phyloP scores from a whole-genome alignment of 2,797 vertebrate species.

The Crocidura indochinensis region DNA sequence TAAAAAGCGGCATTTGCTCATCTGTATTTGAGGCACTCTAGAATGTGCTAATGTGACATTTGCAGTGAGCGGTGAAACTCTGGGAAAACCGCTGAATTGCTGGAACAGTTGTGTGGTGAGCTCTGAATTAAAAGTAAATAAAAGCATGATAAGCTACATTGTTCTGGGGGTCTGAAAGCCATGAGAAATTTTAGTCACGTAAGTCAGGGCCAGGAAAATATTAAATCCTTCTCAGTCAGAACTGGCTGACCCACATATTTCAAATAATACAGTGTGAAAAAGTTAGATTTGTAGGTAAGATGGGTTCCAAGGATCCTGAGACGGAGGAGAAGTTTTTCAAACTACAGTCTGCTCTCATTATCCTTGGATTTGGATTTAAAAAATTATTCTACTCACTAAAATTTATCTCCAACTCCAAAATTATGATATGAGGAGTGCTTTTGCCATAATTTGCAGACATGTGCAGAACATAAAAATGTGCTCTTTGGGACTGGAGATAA shows the following conservation, averaged over 20 bases:
- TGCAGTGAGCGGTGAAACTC: neutral
- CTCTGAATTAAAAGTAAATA: neutral
- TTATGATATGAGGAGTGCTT: rapidly evolving
- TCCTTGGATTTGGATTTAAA: neutral
- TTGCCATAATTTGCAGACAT: neutral
- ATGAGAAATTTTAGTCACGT: neutral
- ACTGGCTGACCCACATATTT: neutral
- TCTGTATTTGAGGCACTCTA: neutral
- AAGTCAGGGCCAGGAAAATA: neutral
- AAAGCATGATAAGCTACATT: neutral
- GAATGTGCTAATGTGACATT: neutral
- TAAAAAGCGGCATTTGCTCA: neutral
- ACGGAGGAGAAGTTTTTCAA: neutral
- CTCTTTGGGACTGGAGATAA: rapidly evolving
- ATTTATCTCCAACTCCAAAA: neutral
- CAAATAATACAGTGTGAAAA: neutral
- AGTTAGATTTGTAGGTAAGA: neutral
- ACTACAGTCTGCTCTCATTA: neutral
- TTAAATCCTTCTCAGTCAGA: neutral
- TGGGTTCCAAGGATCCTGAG: neutral
- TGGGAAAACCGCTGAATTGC: neutral
- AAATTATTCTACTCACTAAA: neutral
- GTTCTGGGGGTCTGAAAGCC: neutral
- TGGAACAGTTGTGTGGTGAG: neutral
- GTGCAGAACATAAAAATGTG: neutral